Evolutionary conservation across 2,888 invertebrate genomes (phyloP).

Genomic region (Lordiphosa fenestrarum): DNA sequence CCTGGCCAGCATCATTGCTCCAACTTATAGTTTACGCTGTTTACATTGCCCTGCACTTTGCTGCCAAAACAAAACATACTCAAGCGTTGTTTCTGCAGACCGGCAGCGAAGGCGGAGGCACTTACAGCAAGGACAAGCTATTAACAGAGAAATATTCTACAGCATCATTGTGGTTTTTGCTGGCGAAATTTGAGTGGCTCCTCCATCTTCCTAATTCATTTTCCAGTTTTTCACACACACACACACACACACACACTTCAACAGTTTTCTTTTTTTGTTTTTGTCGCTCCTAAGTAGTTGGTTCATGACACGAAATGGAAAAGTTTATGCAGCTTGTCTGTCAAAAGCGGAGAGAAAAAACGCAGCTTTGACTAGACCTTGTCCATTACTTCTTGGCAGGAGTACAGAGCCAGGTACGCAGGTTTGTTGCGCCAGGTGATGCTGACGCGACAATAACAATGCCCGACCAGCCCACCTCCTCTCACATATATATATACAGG

Average conservation of each 20-base stretch:
- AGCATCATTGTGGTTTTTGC: conserved; percentile 31
- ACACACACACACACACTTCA: conserved; percentile 17
- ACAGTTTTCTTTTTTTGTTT: conserved; percentile 7
- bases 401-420: conserved; percentile 10
- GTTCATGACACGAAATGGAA: conserved; percentile 47
- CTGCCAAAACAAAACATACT: conserved; percentile 70
- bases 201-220: conserved; percentile 34
- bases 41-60: conserved; percentile 64
- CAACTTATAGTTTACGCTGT: conserved; percentile 73
- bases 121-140: conserved; percentile 55
- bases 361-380: conserved; percentile 12
- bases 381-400: conserved; percentile 38
- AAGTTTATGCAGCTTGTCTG: conserved; percentile 46
- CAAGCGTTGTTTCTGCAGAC: conserved; percentile 37
- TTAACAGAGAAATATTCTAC: conserved; percentile 60
- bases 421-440: conserved; percentile 64
- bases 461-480: conserved; percentile 21
- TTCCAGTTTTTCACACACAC: conserved; percentile 16
- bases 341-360: conserved; percentile 9
- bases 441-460: conserved; percentile 58
- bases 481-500: conserved; percentile 27
- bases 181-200: conserved; percentile 58
- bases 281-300: conserved; percentile 16
- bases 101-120: conserved; percentile 11
- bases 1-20: conserved; percentile 53